Conservation (phyloP, 2,888 invertebrate species). For the Cheilosia impressa region DNA sequence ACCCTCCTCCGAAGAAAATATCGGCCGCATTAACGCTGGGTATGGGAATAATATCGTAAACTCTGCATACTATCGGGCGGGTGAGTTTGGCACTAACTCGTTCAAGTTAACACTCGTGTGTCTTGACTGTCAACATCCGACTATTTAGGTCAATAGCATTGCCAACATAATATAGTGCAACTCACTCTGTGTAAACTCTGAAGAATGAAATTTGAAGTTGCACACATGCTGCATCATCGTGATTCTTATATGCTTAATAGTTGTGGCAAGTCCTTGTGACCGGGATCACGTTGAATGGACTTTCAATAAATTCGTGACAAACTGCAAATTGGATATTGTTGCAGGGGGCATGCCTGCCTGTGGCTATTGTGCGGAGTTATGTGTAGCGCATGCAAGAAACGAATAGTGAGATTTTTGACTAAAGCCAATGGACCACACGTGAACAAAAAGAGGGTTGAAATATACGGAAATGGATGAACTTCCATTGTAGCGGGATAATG, state of each 20-base stretch:
- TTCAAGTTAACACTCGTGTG: conserved; percentile 13
- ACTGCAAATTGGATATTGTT: conserved; percentile 74
- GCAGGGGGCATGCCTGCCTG: conserved; percentile 17
- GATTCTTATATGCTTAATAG: background rate
- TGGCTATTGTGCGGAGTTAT: conserved; percentile 27
- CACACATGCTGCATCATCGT: conserved; percentile 33
- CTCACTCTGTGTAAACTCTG: conserved; percentile 5
- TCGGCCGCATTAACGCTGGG: conserved; percentile 27
- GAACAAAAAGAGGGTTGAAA: conserved; percentile 25
- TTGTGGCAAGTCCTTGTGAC: conserved; percentile 16
- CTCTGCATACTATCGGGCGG: background rate
- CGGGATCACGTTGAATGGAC: conserved; percentile 51
- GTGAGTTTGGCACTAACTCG: background rate
- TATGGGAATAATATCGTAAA: background rate
- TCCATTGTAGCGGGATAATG: conserved; percentile 29
- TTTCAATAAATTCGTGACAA: conserved; percentile 72
- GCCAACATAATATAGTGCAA: conserved; percentile 39
- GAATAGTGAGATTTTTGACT: conserved; percentile 8
- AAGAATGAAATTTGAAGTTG: conserved; percentile 64
- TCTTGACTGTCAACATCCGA: conserved; percentile 69
- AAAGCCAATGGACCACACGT: background rate
- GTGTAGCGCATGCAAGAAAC: background rate
- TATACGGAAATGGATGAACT: conserved; percentile 48
- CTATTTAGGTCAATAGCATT: conserved; percentile 71
- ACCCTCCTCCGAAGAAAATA: conserved; percentile 2